Percentiles rank a stretch among this genome's conserved stretches.
These are phyloP conservation scores for Dasyurus viverrinus DNA, from an alignment of 2,113 vertebrate genomes.

Conservation along the genomic window DNA sequence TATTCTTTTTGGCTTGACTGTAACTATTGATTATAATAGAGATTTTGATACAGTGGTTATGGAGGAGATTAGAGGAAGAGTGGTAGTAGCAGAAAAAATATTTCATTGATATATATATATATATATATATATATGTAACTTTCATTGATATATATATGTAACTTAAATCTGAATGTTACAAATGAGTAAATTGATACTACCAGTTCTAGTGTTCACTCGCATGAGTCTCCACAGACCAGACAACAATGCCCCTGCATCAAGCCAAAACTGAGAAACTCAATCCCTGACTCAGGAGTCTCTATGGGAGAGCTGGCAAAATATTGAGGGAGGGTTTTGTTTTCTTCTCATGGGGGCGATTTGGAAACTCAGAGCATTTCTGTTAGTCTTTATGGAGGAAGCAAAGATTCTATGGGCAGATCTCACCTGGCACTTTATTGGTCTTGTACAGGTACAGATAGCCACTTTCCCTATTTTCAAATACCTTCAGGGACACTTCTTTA, in stretches of 20 bases:
- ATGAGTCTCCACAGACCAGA: background rate
- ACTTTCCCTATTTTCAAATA: background rate
- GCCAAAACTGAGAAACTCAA: background rate
- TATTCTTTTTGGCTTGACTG: background rate
- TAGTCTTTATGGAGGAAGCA: background rate
- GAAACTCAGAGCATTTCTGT: background rate
- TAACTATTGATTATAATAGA: background rate
- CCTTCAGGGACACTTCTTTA: background rate
- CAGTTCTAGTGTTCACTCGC: background rate
- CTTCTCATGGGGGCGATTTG: background rate
- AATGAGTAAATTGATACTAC: background rate
- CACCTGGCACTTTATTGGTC: background rate
- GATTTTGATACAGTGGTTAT: background rate
- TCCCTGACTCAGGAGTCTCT: background rate
- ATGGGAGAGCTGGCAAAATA: background rate
- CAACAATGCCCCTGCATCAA: background rate
- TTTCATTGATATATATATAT: too few species aligned
- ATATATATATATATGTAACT: too few species aligned
- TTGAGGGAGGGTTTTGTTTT: background rate
- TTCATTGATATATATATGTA: too few species aligned
- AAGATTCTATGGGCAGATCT: background rate
- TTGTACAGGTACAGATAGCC: background rate
- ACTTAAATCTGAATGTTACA: background rate
- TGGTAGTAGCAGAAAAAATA: background rate
- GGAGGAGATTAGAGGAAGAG: background rate